Evolutionary conservation across 2,888 invertebrate species (phyloP).

Genomic region (Ellobium chinense): DNA sequence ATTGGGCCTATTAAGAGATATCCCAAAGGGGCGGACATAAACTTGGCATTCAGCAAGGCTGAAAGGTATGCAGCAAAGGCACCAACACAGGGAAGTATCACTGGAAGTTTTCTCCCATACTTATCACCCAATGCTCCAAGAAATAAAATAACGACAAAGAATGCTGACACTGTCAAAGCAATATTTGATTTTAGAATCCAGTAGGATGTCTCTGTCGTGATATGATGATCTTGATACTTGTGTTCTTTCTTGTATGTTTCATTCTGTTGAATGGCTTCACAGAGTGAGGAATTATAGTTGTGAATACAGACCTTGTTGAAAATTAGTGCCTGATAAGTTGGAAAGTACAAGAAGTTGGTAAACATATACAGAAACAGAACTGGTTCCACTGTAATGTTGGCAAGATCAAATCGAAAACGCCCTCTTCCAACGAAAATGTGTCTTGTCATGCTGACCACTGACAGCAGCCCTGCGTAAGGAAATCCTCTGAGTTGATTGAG

Average conservation of each 20-base stretch:
- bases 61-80: conserved; percentile 64
- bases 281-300: conserved; percentile 55
- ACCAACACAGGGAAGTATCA: conserved; percentile 79
- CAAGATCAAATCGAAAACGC: conserved; percentile 39
- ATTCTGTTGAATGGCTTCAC: conserved; percentile 61
- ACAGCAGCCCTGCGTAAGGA: no score
- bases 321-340: conserved; percentile 78
- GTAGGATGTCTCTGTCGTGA: conserved; percentile 75
- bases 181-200: conserved; percentile 76
- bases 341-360: conserved; percentile 82
- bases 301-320: conserved; percentile 77
- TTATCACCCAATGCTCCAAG: conserved; percentile 78
- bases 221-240: conserved; percentile 58
- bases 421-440: conserved; percentile 41
- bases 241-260: conserved; percentile 51
- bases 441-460: no score
- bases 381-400: conserved; percentile 88
- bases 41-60: conserved; percentile 72
- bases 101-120: conserved; percentile 79
- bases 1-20: conserved; percentile 78
- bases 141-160: conserved; percentile 71
- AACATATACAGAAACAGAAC: conserved; percentile 93
- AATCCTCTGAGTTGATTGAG: no score
- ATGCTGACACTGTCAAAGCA: conserved; percentile 73
- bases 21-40: conserved; percentile 54